Evolutionary conservation across 2,113 vertebrate species (phyloP), one percentile per base, ranked within the genome.

Genomic region (Hystrix brachyura): DNA sequence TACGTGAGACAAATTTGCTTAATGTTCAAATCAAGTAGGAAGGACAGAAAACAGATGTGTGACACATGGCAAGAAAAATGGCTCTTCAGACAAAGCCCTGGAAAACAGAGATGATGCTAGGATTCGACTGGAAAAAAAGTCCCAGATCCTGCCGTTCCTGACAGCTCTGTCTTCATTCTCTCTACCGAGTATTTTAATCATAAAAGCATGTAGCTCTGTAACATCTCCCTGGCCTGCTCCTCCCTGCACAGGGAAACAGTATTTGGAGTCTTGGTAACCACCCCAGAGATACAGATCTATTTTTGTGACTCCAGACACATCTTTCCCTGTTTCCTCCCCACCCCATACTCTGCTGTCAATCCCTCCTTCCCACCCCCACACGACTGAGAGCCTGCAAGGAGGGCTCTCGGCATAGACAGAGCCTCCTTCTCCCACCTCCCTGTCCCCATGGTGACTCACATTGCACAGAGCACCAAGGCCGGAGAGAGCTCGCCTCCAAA

Each of bases 31-130:
- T 94, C 80, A 72, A 95, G 87, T 55, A 59, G 18, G 32, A 93
- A 84, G 78, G 34, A 38, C 93, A 76, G 51, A 94, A 94, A 97
- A 94, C 95, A 94, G 95, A 95, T 79, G 79, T 81, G 86, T 55
- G 59, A 76, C 64, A 9, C 5, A 2, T 38, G 57, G 67, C 53
- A 64, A 85, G 46, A 82, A 95, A 93, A 94, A 83, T 13, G 43
- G 11, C n/a, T 85, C 60, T 91, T 93, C 59, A 38, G 81, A 94
- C 81, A 94, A 55, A 91, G 79, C 34, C 67, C 82, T 86, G 82
- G 53, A 82, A 94, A 96, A 93, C 0, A 12, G n/a, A 81, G 78
- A 78, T 8, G 21, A 92, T 19, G 53, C 43, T 14, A 80, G 59
- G 43, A 94, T 65, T 34, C 59, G 27, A 8, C 86, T 71, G 76